These are phyloP conservation scores for Orchestes rusci DNA, from an alignment of 2,888 invertebrate genomes.

Conservation along the genomic window DNA sequence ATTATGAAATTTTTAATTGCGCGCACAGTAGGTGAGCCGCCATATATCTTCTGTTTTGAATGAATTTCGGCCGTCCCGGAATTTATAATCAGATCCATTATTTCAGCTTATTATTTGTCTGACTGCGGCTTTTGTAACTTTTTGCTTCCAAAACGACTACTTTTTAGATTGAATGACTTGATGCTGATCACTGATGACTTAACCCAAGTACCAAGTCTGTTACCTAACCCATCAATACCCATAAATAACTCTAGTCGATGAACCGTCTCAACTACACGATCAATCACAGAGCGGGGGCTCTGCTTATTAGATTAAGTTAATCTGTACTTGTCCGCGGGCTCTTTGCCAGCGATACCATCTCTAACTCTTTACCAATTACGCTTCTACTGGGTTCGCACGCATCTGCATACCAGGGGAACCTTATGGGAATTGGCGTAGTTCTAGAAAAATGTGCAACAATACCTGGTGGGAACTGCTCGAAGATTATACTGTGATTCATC, in stretches of 20 bases:
- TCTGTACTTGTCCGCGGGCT: slow-evolving; percentile 36
- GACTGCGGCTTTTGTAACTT: no score
- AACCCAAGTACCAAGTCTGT: no score
- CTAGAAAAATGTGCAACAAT: slow-evolving; percentile 15
- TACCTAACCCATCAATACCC: no score
- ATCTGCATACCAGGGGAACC: slow-evolving; percentile 21
- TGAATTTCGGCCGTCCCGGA: slow-evolving; percentile 18
- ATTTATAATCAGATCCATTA: slow-evolving; percentile 18
- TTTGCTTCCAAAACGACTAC: no score
- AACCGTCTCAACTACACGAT: slow-evolving; percentile 25
- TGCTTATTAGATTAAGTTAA: slow-evolving; percentile 39
- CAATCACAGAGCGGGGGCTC: slow-evolving; percentile 36
- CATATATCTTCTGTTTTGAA: slow-evolving; percentile 21
- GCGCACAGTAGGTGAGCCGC: slow-evolving; percentile 23
- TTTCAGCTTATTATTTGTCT: slow-evolving; percentile 11
- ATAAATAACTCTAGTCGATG: no score
- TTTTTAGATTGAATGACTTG: no score
- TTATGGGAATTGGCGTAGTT: slow-evolving; percentile 16
- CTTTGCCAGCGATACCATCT: slow-evolving; percentile 33
- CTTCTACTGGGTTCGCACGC: slow-evolving; percentile 34
- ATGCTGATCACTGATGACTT: no score
- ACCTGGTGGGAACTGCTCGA: no score
- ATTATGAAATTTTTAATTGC: slow-evolving; percentile 26
- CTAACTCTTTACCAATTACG: slow-evolving; percentile 37
- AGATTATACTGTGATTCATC: no score